phyloP scores from a whole-genome alignment of 2,888 invertebrate genomes.

The Toxonevra muliebris region DNA sequence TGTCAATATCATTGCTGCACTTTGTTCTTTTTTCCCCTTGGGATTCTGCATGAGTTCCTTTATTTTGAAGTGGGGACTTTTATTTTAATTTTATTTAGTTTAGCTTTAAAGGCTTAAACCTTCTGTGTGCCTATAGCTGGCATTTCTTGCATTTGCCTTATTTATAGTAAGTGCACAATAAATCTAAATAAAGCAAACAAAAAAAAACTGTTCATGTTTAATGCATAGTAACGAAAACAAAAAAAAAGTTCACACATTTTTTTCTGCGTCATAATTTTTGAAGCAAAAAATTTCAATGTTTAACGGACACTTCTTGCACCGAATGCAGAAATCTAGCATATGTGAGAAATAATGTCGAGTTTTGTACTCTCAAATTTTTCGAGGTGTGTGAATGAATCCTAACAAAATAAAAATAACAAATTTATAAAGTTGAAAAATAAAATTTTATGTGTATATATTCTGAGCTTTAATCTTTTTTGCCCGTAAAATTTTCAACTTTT shows the following conservation, averaged over 20 bases:
- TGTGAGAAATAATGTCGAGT: too few species aligned
- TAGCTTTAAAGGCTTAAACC: not conserved
- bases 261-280: conserved; percentile 1
- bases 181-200: not conserved
- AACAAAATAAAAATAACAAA: too few species aligned
- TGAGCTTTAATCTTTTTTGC: too few species aligned
- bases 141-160: not conserved
- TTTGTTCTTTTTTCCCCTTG: not conserved
- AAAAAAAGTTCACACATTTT: not conserved
- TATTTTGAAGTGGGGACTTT: not conserved
- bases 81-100: not conserved
- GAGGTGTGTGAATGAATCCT: too few species aligned
- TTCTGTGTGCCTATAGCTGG: not conserved
- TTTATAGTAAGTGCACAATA: not conserved
- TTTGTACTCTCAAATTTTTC: too few species aligned
- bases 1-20: conserved; percentile 1
- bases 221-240: not conserved
- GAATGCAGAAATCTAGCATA: too few species aligned
- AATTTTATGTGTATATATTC: too few species aligned
- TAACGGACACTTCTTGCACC: too few species aligned
- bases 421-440: too few species aligned
- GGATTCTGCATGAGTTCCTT: not conserved
- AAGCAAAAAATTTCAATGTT: not conserved
- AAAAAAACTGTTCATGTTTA: not conserved
- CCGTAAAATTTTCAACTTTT: too few species aligned